A percentile compares a stretch with the other conserved stretches of the same genome.
Evolutionary conservation across 2,113 vertebrate species (phyloP).

Genomic region (Ellobius talpinus): DNA sequence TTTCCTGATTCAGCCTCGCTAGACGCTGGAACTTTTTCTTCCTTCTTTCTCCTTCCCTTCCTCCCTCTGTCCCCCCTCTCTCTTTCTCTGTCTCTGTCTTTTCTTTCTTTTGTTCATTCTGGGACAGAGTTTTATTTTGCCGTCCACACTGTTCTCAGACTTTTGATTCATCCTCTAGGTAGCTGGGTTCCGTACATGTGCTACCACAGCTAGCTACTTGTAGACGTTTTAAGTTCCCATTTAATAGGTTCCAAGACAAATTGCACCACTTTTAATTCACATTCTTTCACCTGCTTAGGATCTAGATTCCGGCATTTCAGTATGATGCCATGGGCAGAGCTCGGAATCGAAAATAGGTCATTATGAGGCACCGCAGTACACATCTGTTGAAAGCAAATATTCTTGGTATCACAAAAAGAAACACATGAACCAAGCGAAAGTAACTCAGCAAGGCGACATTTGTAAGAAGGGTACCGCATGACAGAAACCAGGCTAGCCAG

Average conservation of each 20-base stretch:
- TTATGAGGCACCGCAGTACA: background rate
- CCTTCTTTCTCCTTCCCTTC: background rate
- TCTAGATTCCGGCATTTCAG: background rate
- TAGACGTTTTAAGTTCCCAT: background rate
- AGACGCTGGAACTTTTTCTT: background rate
- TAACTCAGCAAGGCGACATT: background rate
- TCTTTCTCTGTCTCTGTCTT: background rate
- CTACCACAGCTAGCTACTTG: background rate
- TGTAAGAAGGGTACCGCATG: background rate
- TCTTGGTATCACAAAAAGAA: background rate
- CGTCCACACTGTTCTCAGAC: background rate
- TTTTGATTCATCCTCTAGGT: too few species aligned
- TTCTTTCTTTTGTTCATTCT: background rate
- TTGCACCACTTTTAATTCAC: background rate
- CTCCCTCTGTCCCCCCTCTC: background rate
- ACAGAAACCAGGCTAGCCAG: background rate
- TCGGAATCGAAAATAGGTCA: background rate
- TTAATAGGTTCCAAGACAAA: background rate
- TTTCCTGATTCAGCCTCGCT: background rate
- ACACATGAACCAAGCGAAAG: background rate
- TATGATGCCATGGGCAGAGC: background rate
- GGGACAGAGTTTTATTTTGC: too few species aligned
- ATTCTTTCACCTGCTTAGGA: conserved; percentile 32
- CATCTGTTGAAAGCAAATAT: background rate
- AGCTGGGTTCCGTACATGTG: background rate